Evolutionary conservation across 2,888 invertebrate genomes (phyloP).

Genomic region (Lacanobia oleracea): DNA sequence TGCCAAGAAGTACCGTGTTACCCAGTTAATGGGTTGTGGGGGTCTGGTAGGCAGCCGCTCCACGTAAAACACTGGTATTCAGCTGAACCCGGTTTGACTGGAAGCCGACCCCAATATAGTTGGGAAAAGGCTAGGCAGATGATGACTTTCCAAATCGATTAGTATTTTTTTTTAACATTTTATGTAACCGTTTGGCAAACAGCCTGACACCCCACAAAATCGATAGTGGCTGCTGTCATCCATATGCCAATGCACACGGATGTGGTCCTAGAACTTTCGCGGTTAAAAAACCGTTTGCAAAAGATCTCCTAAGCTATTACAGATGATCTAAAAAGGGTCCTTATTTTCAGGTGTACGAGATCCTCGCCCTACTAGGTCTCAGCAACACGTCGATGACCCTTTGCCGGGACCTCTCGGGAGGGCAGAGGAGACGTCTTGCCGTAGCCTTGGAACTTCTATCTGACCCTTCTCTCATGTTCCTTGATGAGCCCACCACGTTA

Average conservation of each 20-base stretch:
- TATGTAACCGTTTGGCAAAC: constrained; percentile 8
- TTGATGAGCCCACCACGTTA: constrained; percentile 97
- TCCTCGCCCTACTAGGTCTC: constrained; percentile 93
- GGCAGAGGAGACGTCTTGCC: constrained; percentile 95
- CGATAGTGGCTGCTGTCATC: not conserved
- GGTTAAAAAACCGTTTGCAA: not conserved
- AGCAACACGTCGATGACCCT: constrained; percentile 93
- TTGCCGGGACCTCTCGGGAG: constrained; percentile 94
- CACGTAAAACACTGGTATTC: no score
- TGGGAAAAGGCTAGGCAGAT: no score
- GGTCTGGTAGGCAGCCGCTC: no score
- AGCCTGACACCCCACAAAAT: not conserved
- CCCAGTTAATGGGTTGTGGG: no score
- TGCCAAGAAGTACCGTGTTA: no score
- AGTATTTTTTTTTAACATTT: not conserved
- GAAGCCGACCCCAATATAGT: no score
- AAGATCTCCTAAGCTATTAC: not conserved
- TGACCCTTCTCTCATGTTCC: constrained; percentile 96
- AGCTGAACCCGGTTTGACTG: no score
- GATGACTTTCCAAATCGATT: not conserved
- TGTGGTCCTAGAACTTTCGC: not conserved
- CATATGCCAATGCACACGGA: not conserved
- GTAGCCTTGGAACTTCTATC: constrained; percentile 96
- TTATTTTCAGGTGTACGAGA: constrained; percentile 92
- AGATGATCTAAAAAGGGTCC: constrained; percentile 4